phyloP scores from a whole-genome alignment of 2,113 vertebrate genomes.

The Hippolais icterina region DNA sequence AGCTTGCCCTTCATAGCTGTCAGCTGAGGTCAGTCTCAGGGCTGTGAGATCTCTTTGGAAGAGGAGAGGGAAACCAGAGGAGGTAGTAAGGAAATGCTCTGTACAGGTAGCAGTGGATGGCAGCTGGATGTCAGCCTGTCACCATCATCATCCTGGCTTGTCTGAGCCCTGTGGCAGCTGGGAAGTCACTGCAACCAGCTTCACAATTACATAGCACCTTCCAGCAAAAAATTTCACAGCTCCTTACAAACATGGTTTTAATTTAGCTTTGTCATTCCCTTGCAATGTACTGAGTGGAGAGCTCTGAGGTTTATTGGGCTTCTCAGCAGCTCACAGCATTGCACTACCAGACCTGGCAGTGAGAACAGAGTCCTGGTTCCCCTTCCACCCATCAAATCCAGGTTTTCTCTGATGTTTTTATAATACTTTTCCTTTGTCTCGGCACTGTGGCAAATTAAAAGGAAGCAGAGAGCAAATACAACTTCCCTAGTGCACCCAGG shows the following conservation, averaged over 20 bases:
- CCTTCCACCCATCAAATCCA: not conserved
- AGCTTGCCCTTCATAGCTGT: not conserved
- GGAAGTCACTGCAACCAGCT: not conserved
- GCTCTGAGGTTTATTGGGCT: not conserved
- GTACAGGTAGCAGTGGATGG: not conserved
- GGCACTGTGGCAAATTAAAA: not conserved
- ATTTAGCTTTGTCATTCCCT: not conserved
- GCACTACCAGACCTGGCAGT: not conserved
- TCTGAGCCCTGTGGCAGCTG: not conserved
- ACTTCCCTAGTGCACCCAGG: not conserved
- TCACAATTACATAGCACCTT: slow-evolving; percentile 3
- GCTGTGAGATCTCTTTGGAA: not conserved
- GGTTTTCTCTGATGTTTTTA: not conserved
- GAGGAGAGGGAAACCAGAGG: not conserved
- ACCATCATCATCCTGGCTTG: not conserved
- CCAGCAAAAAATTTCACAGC: not conserved
- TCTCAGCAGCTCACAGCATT: not conserved
- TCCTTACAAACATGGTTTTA: slow-evolving; percentile 16
- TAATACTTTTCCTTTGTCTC: not conserved
- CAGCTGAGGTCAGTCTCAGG: not conserved
- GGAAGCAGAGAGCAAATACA: not conserved
- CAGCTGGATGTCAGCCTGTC: not conserved
- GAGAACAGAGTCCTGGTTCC: not conserved
- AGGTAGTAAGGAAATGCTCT: not conserved
- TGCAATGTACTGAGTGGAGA: not conserved